Evolutionary conservation across 2,113 vertebrate genomes (phyloP).

Genomic region (Hystrix cristata): DNA sequence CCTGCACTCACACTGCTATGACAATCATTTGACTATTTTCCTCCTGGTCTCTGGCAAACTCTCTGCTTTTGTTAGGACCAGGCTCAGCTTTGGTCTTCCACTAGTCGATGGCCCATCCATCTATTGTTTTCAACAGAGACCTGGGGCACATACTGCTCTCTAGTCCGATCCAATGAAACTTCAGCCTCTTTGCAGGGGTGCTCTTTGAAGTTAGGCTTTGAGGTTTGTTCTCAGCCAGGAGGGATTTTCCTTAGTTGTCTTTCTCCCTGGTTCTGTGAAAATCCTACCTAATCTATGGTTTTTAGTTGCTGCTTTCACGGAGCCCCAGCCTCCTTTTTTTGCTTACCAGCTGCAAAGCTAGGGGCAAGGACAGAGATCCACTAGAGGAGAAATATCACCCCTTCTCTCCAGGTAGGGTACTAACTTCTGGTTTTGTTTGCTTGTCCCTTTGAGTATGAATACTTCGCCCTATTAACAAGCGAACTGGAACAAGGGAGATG

Average conservation of each 20-base stretch:
- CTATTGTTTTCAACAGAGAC: conserved; percentile 58
- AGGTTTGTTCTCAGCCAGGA: not conserved
- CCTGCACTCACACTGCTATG: not conserved
- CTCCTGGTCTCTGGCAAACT: not conserved
- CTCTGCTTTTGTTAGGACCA: not conserved
- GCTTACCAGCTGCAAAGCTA: not conserved
- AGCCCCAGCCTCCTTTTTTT: not conserved
- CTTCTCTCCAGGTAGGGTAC: not conserved
- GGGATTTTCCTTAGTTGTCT: not conserved
- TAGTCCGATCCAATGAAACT: conserved; percentile 35
- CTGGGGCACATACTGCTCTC: not conserved
- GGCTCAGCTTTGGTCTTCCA: not conserved
- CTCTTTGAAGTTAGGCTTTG: conserved; percentile 53
- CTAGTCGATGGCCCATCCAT: conserved; percentile 33
- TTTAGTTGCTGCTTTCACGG: not conserved
- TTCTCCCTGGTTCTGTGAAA: not conserved
- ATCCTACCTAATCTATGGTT: not conserved
- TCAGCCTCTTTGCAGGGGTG: not conserved
- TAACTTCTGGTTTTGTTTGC: not conserved
- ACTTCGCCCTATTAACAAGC: too few relatives aligned
- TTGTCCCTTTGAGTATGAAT: not conserved
- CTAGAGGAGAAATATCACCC: not conserved
- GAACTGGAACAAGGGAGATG: not conserved
- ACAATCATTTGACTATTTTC: not conserved
- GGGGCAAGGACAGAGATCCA: not conserved